These are phyloP conservation scores for Pentamera pediparva DNA, from an alignment of 53 echinoderm and acorn worm species.

Conservation along the genomic window DNA sequence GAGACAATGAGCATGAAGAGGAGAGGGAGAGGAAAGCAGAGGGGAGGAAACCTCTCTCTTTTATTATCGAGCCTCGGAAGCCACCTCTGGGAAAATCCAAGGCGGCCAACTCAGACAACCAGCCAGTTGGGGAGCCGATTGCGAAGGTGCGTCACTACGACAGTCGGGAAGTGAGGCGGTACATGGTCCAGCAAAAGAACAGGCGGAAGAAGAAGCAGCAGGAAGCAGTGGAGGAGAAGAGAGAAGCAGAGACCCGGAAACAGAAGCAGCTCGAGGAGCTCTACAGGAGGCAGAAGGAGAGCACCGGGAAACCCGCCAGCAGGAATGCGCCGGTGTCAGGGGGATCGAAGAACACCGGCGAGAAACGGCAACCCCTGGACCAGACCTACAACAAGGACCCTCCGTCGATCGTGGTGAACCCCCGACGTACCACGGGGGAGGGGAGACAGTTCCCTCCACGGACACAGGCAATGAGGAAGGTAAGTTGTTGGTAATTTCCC, in stretches of 20 bases:
- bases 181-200: slow-evolving; percentile 79
- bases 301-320: slow-evolving; percentile 7
- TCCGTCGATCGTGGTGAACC: background rate
- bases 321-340: too few species aligned
- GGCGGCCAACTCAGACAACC: background rate
- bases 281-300: slow-evolving; percentile 78
- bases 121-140: slow-evolving; percentile 17
- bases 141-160: slow-evolving; percentile 75
- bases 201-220: slow-evolving; percentile 62
- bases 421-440: too few species aligned
- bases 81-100: slow-evolving; percentile 13
- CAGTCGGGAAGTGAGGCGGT: slow-evolving; percentile 79
- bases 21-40: background rate
- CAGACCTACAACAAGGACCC: slow-evolving; percentile 82
- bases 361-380: too few species aligned
- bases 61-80: background rate
- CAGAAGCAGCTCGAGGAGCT: slow-evolving; percentile 74
- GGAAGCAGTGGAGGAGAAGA: slow-evolving; percentile 56
- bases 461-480: slow-evolving; percentile 27
- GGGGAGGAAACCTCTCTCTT: slow-evolving; percentile 17
- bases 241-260: slow-evolving; percentile 58
- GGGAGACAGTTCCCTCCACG: slow-evolving; percentile 13
- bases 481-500: too few species aligned
- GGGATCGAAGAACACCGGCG: too few species aligned
- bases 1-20: background rate